Conservation (phyloP, 1,140 invertebrate genomes). For the Drosophila murphyi region DNA sequence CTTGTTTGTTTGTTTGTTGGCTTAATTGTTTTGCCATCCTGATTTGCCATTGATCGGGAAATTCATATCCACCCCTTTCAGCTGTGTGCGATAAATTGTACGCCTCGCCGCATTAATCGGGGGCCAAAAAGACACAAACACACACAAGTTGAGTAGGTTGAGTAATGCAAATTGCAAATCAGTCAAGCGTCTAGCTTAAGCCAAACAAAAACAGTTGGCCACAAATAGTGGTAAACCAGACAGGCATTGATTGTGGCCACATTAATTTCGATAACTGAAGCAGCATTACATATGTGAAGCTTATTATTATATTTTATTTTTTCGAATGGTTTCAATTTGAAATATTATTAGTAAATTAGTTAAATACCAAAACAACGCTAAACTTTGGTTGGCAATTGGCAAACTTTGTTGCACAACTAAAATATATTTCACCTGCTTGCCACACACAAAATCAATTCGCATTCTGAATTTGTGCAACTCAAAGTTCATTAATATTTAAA, state of each 20-base stretch:
- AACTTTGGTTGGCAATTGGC: too few relatives aligned
- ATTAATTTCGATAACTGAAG: not conserved
- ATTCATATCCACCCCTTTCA: constrained; percentile 10
- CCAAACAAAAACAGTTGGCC: constrained; percentile 10
- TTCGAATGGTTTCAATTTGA: too few relatives aligned
- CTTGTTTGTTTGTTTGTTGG: constrained; percentile 37
- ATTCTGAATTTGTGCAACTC: too few relatives aligned
- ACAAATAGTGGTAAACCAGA: constrained; percentile 17
- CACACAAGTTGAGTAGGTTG: not conserved
- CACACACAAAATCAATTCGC: too few relatives aligned
- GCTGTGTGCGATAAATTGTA: constrained; percentile 1
- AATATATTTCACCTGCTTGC: too few relatives aligned
- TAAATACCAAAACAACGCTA: too few relatives aligned
- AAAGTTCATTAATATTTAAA: too few relatives aligned
- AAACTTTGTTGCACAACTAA: too few relatives aligned
- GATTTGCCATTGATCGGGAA: constrained; percentile 23
- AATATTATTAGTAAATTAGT: too few relatives aligned
- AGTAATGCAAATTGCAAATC: constrained; percentile 41
- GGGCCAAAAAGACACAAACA: not conserved
- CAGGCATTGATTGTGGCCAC: not conserved
- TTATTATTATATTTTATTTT: too few relatives aligned
- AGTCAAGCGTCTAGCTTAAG: constrained; percentile 20
- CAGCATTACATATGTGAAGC: not conserved
- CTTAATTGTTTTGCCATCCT: constrained; percentile 29
- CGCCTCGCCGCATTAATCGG: not conserved